phyloP scores from a whole-genome alignment of 2,113 vertebrate genomes.

The Alligator mississippiensis region DNA sequence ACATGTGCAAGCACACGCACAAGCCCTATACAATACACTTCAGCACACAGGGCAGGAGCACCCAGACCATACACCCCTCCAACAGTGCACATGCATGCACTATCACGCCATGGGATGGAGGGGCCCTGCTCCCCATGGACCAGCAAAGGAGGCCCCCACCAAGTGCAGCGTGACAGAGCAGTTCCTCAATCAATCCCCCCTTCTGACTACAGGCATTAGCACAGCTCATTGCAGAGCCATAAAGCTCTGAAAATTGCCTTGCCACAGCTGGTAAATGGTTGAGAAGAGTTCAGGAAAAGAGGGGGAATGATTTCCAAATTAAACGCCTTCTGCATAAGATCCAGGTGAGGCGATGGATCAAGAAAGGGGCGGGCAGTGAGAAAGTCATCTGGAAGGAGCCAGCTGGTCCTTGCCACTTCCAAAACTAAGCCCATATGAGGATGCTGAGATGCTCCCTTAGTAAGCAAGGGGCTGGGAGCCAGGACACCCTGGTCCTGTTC shows the following conservation, averaged over 20 bases:
- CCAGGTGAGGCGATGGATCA: background rate
- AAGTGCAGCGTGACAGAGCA: background rate
- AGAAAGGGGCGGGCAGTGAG: background rate
- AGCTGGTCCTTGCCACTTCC: background rate
- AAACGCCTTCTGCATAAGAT: conserved; percentile 6
- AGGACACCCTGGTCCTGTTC: background rate
- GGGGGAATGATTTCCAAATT: background rate
- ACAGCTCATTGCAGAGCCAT: conserved; percentile 14
- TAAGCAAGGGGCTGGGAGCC: background rate
- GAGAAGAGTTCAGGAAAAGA: background rate
- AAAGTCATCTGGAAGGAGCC: background rate
- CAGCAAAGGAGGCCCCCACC: background rate
- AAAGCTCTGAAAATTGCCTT: background rate
- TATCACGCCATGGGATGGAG: too few species aligned
- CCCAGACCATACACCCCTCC: background rate
- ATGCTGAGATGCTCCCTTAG: background rate
- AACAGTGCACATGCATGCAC: background rate
- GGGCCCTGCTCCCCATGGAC: background rate
- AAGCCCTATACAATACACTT: background rate
- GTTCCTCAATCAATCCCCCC: background rate
- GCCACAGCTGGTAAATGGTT: conserved; percentile 11
- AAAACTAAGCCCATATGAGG: background rate
- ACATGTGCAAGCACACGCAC: background rate
- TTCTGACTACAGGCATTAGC: conserved; percentile 27
- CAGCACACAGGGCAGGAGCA: background rate